A percentile compares a stretch with the other conserved stretches of the same genome.
These are phyloP conservation scores for Poecilia latipinna DNA, from an alignment of 2,113 vertebrate species.

Conservation along the genomic window DNA sequence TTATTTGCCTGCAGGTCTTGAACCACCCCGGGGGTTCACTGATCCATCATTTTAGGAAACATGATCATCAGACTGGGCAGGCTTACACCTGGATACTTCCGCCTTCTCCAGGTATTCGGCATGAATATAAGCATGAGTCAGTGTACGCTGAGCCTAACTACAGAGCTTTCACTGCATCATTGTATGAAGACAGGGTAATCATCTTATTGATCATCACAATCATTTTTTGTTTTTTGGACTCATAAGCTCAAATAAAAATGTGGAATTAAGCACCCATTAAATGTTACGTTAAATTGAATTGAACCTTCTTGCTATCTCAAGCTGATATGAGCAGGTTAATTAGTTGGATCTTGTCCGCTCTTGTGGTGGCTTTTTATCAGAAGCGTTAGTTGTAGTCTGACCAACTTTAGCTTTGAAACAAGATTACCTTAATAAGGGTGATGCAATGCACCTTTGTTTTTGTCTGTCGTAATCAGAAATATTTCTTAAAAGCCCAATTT, in stretches of 20 bases:
- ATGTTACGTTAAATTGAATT: neutral
- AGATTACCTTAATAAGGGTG: neutral
- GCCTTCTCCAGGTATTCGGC: conserved; percentile 87
- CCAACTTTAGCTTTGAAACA: neutral
- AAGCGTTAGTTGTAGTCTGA: neutral
- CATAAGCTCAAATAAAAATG: neutral
- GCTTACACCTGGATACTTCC: conserved; percentile 93
- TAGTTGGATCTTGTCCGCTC: neutral
- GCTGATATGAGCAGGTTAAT: neutral
- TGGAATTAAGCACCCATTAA: too few relatives aligned
- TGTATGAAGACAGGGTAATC: neutral
- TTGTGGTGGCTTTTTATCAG: neutral
- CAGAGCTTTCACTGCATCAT: neutral
- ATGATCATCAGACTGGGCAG: conserved; percentile 91
- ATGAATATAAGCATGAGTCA: neutral
- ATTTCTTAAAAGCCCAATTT: neutral
- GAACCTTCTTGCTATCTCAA: neutral
- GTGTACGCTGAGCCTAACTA: neutral
- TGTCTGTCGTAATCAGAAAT: neutral
- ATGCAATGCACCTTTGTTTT: neutral
- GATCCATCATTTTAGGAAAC: conserved; percentile 9
- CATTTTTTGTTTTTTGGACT: neutral
- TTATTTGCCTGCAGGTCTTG: conserved; percentile 42
- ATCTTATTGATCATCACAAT: neutral
- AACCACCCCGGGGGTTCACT: conserved; percentile 11